Conservation (phyloP, 2,797 vertebrate species). For the Varecia variegata region DNA sequence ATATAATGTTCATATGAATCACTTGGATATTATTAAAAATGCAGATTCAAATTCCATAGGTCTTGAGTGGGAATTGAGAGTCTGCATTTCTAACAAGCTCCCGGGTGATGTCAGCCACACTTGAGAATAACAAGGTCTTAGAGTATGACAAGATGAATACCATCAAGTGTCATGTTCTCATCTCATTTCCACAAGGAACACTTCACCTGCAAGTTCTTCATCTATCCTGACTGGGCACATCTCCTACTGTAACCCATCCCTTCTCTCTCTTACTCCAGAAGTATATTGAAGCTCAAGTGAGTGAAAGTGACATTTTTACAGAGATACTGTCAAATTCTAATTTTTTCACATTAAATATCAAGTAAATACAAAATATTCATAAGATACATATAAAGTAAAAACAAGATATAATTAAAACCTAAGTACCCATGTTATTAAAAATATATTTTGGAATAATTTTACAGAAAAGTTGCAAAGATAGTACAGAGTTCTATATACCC, state of each 20-base stretch:
- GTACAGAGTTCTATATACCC: not conserved
- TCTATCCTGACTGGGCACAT: not conserved
- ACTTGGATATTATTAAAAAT: not conserved
- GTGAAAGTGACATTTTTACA: not conserved
- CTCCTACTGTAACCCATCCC: not conserved
- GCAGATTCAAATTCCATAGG: not conserved
- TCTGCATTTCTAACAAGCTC: not conserved
- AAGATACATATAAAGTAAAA: not conserved
- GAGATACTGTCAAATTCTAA: not conserved
- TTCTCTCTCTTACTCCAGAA: not conserved
- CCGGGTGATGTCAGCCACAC: not conserved
- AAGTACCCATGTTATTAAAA: not conserved
- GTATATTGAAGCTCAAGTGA: not conserved
- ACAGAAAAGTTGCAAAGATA: not conserved
- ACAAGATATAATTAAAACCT: not conserved
- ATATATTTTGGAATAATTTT: slow-evolving; percentile 18
- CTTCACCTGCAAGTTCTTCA: not conserved
- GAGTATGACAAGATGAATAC: not conserved
- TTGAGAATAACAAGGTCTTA: not conserved
- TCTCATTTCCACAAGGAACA: not conserved
- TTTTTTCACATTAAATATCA: slow-evolving; percentile 13
- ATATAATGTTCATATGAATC: not conserved
- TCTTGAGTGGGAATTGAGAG: not conserved
- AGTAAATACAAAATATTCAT: not conserved
- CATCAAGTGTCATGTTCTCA: not conserved